phyloP scores from a whole-genome alignment of 2,113 vertebrate species.

The Martes martes region DNA sequence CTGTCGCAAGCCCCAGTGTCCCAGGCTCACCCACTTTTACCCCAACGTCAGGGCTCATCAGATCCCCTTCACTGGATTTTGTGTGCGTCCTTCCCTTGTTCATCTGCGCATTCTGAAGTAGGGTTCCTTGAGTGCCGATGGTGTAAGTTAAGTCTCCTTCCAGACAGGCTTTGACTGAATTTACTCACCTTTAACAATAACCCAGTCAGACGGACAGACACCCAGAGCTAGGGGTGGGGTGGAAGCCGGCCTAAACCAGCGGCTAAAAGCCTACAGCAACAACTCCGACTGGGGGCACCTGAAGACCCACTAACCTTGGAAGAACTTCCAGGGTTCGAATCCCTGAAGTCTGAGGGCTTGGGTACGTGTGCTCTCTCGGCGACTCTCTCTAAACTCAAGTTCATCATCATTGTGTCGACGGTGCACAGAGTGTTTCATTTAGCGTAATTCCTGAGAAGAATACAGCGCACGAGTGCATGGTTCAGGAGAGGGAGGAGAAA shows the following conservation, averaged over 20 bases:
- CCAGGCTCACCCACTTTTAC: neutral
- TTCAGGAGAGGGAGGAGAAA: neutral
- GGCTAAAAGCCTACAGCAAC: neutral
- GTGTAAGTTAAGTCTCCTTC: neutral
- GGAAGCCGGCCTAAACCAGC: neutral
- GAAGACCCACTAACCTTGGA: neutral
- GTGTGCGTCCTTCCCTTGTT: neutral
- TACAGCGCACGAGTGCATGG: accelerated
- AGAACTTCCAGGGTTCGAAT: neutral
- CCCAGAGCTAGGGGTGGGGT: neutral
- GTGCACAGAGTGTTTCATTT: neutral
- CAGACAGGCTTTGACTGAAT: neutral
- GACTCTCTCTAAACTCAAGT: neutral
- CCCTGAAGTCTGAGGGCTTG: neutral
- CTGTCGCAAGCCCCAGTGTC: neutral
- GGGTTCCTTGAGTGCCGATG: neutral
- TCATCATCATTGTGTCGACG: neutral
- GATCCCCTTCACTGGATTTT: neutral
- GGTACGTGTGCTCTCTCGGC: accelerated
- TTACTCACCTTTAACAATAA: neutral
- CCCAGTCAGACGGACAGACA: neutral
- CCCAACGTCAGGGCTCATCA: neutral
- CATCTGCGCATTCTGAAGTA: neutral
- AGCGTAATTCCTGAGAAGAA: neutral
- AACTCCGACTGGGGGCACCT: neutral